Conservation (phyloP, 2,113 vertebrate species). For the Leucoraja erinaceus region DNA sequence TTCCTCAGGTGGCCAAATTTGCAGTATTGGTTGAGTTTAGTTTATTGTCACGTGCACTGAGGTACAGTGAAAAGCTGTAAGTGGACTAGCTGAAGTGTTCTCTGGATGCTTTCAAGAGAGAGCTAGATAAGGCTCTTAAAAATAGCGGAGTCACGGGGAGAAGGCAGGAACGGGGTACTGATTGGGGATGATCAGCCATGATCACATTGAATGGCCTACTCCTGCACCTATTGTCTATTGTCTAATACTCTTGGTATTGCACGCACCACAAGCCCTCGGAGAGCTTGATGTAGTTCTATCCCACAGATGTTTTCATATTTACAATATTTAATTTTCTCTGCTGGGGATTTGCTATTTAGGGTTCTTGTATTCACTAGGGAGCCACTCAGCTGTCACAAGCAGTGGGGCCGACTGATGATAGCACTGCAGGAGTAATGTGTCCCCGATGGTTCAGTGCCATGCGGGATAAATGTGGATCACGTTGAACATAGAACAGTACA, state of each 20-base stretch:
- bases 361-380: background rate
- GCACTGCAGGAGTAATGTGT: background rate
- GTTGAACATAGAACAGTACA: too few species aligned
- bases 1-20: background rate
- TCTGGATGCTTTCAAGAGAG: too few species aligned
- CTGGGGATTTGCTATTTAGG: constrained; percentile 20
- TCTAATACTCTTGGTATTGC: background rate
- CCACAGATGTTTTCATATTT: constrained; percentile 7
- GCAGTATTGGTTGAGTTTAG: background rate
- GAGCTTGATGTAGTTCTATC: background rate
- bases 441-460: background rate
- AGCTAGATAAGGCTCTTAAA: too few species aligned
- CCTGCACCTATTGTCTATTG: too few species aligned
- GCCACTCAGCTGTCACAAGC: background rate
- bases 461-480: background rate
- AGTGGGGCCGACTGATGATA: background rate
- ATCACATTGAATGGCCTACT: too few species aligned
- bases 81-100: background rate
- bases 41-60: too few species aligned
- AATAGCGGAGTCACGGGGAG: too few species aligned
- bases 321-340: constrained; percentile 10
- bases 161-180: too few species aligned
- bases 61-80: too few species aligned
- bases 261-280: background rate
- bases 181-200: too few species aligned